Evolutionary conservation across 2,797 vertebrate species (phyloP).

Genomic region (Artibeus jamaicensis): DNA sequence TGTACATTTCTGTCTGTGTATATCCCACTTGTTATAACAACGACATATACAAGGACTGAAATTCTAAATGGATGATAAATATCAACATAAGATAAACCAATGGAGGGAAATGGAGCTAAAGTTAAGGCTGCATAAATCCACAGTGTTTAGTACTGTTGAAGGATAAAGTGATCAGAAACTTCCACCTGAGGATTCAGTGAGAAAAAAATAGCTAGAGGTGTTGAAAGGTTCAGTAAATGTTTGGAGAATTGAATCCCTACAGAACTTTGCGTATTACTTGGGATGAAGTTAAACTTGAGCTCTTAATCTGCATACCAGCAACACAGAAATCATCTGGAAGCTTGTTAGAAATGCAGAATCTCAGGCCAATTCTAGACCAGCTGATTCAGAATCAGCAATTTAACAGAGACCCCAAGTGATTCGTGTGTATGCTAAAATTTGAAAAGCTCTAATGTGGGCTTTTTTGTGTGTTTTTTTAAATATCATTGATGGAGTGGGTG

Average conservation of each 20-base stretch:
- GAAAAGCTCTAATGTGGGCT: not conserved
- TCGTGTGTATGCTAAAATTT: not conserved
- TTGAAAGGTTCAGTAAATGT: not conserved
- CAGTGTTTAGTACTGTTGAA: not conserved
- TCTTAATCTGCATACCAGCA: not conserved
- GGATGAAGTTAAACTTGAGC: not conserved
- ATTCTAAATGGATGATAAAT: conserved; percentile 24
- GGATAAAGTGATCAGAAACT: conserved; percentile 41
- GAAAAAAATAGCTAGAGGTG: not conserved
- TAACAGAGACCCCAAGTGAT: not conserved
- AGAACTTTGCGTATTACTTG: not conserved
- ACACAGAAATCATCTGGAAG: not conserved
- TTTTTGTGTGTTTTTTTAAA: not conserved
- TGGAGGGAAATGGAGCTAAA: not conserved
- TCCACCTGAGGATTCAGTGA: not conserved
- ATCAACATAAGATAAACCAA: not conserved
- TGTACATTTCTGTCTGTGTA: not conserved
- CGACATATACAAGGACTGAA: not conserved
- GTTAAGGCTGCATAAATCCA: not conserved
- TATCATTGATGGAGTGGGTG: not conserved
- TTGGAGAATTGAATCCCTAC: not conserved
- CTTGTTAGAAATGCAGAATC: not conserved
- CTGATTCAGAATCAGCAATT: not conserved
- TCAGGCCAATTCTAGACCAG: not conserved
- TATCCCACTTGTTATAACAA: not conserved